Percentiles rank a stretch among this genome's conserved stretches.
These are phyloP conservation scores for Phania funesta DNA, from an alignment of 2,888 invertebrate species.

Conservation along the genomic window DNA sequence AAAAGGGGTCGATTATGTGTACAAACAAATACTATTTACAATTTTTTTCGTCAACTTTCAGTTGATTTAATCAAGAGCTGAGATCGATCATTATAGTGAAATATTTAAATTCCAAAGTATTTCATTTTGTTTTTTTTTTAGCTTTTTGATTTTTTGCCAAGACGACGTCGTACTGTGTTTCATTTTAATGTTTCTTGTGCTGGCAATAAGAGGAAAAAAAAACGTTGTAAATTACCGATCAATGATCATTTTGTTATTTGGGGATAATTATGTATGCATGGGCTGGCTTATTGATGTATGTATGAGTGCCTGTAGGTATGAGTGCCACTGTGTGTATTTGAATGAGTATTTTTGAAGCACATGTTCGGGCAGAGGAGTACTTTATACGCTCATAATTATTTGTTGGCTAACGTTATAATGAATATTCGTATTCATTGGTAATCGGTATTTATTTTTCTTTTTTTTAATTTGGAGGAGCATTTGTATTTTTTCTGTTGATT, in stretches of 20 bases:
- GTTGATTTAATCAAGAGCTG: not conserved
- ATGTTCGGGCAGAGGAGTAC: not conserved
- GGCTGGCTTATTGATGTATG: not conserved
- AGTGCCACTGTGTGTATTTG: not conserved
- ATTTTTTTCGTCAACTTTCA: conserved; percentile 17
- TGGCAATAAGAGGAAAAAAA: conserved; percentile 5
- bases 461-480: not conserved
- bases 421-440: conserved; percentile 49
- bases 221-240: conserved; percentile 35
- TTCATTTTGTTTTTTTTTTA: conserved; percentile 1
- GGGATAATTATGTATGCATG: not conserved
- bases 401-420: conserved; percentile 25
- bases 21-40: not conserved
- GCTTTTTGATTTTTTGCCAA: not conserved
- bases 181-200: conserved; percentile 31
- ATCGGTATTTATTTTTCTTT: conserved; percentile 22
- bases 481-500: conserved; percentile 55
- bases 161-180: not conserved
- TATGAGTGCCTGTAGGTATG: not conserved
- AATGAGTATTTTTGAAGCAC: not conserved
- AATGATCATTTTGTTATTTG: conserved; percentile 34
- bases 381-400: too few relatives aligned
- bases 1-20: too few relatives aligned
- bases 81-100: conserved; percentile 35
- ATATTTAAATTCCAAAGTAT: conserved; percentile 26